These are phyloP conservation scores for Mus pahari DNA, from an alignment of 2,113 vertebrate genomes.

Conservation along the genomic window DNA sequence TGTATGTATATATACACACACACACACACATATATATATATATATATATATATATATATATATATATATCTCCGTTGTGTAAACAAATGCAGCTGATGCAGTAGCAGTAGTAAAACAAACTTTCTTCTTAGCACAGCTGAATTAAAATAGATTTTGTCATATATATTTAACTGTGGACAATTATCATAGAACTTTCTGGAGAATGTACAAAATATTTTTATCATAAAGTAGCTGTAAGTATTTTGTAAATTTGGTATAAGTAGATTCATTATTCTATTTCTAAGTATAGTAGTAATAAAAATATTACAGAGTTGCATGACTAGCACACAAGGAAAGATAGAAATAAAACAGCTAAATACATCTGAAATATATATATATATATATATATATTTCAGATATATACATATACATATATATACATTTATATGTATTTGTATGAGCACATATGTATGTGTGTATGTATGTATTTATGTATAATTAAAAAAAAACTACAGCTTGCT, in stretches of 20 bases:
- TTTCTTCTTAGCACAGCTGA: neutral
- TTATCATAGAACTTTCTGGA: neutral
- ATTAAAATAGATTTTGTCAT: neutral
- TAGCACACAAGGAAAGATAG: neutral
- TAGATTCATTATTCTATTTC: conserved; percentile 1
- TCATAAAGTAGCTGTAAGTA: neutral
- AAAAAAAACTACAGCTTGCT: neutral
- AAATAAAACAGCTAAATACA: neutral
- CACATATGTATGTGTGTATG: neutral
- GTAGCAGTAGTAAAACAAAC: neutral
- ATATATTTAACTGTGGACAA: neutral
- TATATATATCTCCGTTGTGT: too few species aligned
- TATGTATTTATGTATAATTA: neutral
- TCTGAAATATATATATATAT: neutral
- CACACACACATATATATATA: too few species aligned
- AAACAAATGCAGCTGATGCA: neutral
- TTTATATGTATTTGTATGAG: too few species aligned
- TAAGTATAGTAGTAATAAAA: conserved; percentile 47
- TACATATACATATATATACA: too few species aligned
- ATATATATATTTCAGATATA: too few species aligned
- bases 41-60: too few species aligned
- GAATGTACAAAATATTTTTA: conserved; percentile 27
- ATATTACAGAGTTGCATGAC: conserved; percentile 28
- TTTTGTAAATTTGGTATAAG: conserved; percentile 11
- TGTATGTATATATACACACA: too few species aligned